These are phyloP conservation scores for Melanotaenia pygmaea DNA, from an alignment of 2,797 vertebrate species.

Conservation along the genomic window DNA sequence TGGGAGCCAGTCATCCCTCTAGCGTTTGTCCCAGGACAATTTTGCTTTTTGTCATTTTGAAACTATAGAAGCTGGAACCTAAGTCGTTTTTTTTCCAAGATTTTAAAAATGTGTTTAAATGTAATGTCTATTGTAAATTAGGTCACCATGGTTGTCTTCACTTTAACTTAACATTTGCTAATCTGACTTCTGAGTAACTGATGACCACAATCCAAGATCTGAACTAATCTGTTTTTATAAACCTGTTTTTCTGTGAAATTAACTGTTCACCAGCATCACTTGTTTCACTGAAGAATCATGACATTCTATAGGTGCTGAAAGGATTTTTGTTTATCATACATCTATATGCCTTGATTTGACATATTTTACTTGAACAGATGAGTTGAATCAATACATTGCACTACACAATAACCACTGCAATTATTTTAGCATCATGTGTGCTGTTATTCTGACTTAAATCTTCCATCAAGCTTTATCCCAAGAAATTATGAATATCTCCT, in stretches of 20 bases:
- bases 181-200: not conserved
- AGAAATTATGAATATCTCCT: slow-evolving; percentile 16
- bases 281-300: not conserved
- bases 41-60: too few relatives aligned
- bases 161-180: too few relatives aligned
- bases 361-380: slow-evolving; percentile 1
- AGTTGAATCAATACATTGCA: slow-evolving; percentile 6
- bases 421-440: slow-evolving; percentile 6
- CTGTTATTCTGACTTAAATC: slow-evolving; percentile 40
- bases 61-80: too few relatives aligned
- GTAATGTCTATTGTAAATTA: too few relatives aligned
- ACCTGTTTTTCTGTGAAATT: not conserved
- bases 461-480: slow-evolving; percentile 30
- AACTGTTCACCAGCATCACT: not conserved
- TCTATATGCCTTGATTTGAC: not conserved
- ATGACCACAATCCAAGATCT: too few relatives aligned
- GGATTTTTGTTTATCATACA: not conserved
- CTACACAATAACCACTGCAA: not conserved
- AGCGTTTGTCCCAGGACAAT: too few relatives aligned
- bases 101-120: too few relatives aligned
- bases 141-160: too few relatives aligned
- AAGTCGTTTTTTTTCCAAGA: too few relatives aligned
- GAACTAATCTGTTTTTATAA: not conserved
- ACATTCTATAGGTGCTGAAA: not conserved
- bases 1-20: too few relatives aligned